Base-by-base conservation (phyloP, 1,140 invertebrate genomes). In the Condylostylus longicornis region DNA sequence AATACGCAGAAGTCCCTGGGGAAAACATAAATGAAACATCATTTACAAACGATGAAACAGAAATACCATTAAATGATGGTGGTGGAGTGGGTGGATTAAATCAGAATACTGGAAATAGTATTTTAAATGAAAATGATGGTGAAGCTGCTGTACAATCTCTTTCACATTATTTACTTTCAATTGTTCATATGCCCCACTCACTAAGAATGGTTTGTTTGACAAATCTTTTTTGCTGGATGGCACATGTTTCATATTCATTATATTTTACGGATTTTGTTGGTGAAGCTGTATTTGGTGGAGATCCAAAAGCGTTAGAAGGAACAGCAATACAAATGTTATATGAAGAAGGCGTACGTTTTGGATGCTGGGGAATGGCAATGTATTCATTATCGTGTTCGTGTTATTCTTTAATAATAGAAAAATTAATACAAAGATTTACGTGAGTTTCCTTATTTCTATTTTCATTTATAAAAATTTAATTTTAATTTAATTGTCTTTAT, bases 191-290 rank as follows among this genome's bases (percentile, higher is more conserved):
- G 85, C 90, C 91, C 0, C 64, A 67, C 39, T 90, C 84, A 2
- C 64, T 97, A 38, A 69, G 78, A 23, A 75, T 89, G 46, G 70
- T 97, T 1, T 96, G 91, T 51, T 42, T 94, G 3, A 95, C 90
- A 1, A 96, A 96, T 66, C 67, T 95, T 1, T 95, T 95, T 59
- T 94, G 87, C 53, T 96, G 91, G 93, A 95, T 93, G 87, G 86
- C 89, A 0, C 82, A 96, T 38, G 87, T 96, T 2, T 94, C 88
- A 58, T 97, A 96, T 53, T 95, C 90, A 0, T 65, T 97, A 0
- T 96, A 95, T 60, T 96, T 96, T 56, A 96, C 93, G 0, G 90
- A 96, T 62, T 97, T 94, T 57, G 90, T 96, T 5, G 93, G 89
- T 0, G 88, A 96, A 64, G 78, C 85, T 19, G 87, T 96, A n/a